Evolutionary conservation across 2,113 vertebrate species (phyloP).

Genomic region (Catagonus wagneri): DNA sequence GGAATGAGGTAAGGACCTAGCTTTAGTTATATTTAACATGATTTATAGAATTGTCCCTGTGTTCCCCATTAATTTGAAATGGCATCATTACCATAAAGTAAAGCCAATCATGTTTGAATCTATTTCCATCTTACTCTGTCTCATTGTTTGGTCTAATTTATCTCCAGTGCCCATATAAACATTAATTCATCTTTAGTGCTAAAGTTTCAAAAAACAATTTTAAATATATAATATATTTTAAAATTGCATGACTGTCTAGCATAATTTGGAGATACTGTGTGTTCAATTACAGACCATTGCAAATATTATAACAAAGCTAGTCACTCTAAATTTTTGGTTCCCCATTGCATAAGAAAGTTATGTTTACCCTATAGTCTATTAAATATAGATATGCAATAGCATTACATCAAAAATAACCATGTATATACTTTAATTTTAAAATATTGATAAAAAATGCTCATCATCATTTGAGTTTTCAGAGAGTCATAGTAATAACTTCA

Average conservation of each 20-base stretch:
- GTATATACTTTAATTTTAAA: neutral
- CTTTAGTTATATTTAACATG: neutral
- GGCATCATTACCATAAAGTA: neutral
- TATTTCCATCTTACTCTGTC: neutral
- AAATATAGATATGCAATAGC: neutral
- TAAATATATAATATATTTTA: neutral
- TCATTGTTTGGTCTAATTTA: neutral
- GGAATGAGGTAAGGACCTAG: neutral
- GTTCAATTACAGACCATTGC: neutral
- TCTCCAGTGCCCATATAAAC: neutral
- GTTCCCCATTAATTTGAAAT: neutral
- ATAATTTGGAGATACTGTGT: neutral
- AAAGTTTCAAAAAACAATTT: conserved; percentile 20
- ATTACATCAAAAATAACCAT: neutral
- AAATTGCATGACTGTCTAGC: neutral
- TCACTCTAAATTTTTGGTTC: neutral
- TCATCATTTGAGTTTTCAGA: neutral
- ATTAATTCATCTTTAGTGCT: neutral
- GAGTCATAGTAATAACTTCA: neutral
- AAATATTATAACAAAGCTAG: neutral
- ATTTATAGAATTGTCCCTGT: neutral
- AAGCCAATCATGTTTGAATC: neutral
- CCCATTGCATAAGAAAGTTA: neutral
- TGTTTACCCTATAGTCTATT: neutral
- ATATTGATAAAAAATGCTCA: neutral